Percentiles rank a stretch among this genome's conserved stretches.
These are phyloP conservation scores for Myotis vivesi DNA, from an alignment of 2,797 vertebrate species.

Conservation along the genomic window DNA sequence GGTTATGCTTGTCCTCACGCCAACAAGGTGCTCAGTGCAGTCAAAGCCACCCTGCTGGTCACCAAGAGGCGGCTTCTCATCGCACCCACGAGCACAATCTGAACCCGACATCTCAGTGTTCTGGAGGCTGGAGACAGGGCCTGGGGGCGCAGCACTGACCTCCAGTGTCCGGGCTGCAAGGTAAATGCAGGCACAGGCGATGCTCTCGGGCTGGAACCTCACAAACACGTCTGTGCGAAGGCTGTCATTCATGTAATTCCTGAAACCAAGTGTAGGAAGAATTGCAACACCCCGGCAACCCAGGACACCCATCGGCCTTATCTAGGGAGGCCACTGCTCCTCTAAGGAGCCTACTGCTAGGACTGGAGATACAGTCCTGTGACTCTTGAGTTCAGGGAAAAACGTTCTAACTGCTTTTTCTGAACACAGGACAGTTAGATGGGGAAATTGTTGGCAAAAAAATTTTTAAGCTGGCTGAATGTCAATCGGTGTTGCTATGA, in stretches of 20 bases:
- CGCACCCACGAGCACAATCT: rapidly evolving
- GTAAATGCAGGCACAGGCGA: slow-evolving; percentile 91
- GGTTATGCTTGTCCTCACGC: neutral
- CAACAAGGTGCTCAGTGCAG: neutral
- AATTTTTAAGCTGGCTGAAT: slow-evolving; percentile 75
- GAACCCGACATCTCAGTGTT: rapidly evolving
- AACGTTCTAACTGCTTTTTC: slow-evolving; percentile 33
- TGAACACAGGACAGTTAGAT: slow-evolving; percentile 43
- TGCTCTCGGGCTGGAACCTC: slow-evolving; percentile 89
- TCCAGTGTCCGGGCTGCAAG: slow-evolving; percentile 88
- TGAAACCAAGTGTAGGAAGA: slow-evolving; percentile 73
- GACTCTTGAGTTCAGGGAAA: slow-evolving; percentile 54
- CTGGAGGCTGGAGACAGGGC: neutral
- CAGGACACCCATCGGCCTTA: neutral
- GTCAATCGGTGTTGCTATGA: slow-evolving; percentile 78
- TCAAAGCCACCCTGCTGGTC: too few relatives aligned
- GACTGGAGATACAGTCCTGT: slow-evolving; percentile 52
- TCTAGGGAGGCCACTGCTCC: slow-evolving; percentile 52
- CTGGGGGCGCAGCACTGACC: slow-evolving; percentile 74
- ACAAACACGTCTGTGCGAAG: slow-evolving; percentile 91
- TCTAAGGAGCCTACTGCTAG: slow-evolving; percentile 71
- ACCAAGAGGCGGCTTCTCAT: rapidly evolving
- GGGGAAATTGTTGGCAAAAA: slow-evolving; percentile 39
- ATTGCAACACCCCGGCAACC: neutral
- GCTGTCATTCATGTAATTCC: slow-evolving; percentile 94